Evolutionary conservation across 2,888 invertebrate genomes (phyloP), one percentile per base, ranked within the genome.

Genomic region (Trichogramma evanescens): DNA sequence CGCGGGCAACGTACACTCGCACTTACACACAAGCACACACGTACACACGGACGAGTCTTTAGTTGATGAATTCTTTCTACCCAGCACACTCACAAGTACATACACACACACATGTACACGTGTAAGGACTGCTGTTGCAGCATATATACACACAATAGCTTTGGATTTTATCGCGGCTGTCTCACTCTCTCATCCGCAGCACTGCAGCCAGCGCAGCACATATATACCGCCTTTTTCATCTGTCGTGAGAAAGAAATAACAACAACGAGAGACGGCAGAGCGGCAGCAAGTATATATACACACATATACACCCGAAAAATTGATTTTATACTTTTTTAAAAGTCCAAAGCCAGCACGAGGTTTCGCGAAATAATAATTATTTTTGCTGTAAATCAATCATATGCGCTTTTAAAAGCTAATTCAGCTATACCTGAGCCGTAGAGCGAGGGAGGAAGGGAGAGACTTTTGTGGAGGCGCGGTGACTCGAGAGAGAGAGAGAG

Each of bases 1-100:
- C 75, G 76, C 75, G 75, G 76, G 76, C 74, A 72, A 66, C 74
- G 77, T 77, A 77, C 76, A 77, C 77, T 77, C 77, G 77, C 77
- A 76, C 76, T 76, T 69, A 72, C 69, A 69, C 72, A 69, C 69
- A 67, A 71, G 10, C 44, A 7, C 42, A 42, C 8, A 39, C n/a
- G 38, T 42, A 44, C 56, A 59, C 53, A 50, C 42, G 48, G 13
- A 44, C 49, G 10, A 38, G 41, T 59, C 63, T 63, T 59, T 58
- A 61, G 63, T 26, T 26, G 26, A 26, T 26, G 26, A 26, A 26
- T 26, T 26, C 26, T 26, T 26, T 58, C 58, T 56, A 61, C 63
- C 60, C 53, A 45, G 77, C 77, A 77, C 76, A 77, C 77, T 77
- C 77, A 77, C 77, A 76, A 76, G 76, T 69, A 72, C 69, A 69